A percentile compares a stretch with the other conserved stretches of the same genome.
phyloP scores from a whole-genome alignment of 2,888 invertebrate genomes.

The Meiosimyza platycephala region DNA sequence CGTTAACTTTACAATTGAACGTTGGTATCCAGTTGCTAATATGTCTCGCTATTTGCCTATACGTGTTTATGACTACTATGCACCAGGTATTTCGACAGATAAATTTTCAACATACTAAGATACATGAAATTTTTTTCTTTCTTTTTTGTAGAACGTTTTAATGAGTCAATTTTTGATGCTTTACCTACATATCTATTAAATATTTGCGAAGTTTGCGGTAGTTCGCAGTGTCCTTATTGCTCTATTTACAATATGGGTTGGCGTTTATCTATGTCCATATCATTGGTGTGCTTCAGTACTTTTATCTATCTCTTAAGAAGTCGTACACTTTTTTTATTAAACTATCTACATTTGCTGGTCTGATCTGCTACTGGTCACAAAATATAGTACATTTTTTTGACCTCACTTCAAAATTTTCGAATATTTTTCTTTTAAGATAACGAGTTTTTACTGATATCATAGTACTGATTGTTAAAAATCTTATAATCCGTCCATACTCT shows the following conservation, averaged over 20 bases:
- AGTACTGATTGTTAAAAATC: too few relatives aligned
- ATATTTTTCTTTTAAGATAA: conserved; percentile 4
- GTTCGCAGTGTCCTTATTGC: conserved; percentile 94
- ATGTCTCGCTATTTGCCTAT: conserved; percentile 93
- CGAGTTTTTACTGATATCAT: too few relatives aligned
- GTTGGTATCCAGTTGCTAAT: conserved; percentile 97
- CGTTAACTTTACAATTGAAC: conserved; percentile 90
- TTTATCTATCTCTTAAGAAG: conserved; percentile 61
- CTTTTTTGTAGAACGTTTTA: conserved; percentile 80
- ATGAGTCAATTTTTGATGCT: conserved; percentile 91
- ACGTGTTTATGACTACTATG: conserved; percentile 94
- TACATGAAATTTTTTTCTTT: not conserved
- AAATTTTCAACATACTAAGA: not conserved
- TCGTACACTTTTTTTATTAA: conserved; percentile 57
- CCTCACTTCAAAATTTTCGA: conserved; percentile 17
- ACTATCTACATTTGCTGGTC: conserved; percentile 53
- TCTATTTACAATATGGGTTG: conserved; percentile 79
- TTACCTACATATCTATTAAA: conserved; percentile 87
- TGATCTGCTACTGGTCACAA: conserved; percentile 38
- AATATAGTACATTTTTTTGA: not conserved
- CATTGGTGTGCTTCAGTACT: conserved; percentile 59
- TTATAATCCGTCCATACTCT: too few relatives aligned
- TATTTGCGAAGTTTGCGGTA: conserved; percentile 94
- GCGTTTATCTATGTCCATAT: conserved; percentile 59
- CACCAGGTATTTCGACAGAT: conserved; percentile 79